Conservation (phyloP, 2,888 invertebrate genomes). For the Galerucella calmariensis region DNA sequence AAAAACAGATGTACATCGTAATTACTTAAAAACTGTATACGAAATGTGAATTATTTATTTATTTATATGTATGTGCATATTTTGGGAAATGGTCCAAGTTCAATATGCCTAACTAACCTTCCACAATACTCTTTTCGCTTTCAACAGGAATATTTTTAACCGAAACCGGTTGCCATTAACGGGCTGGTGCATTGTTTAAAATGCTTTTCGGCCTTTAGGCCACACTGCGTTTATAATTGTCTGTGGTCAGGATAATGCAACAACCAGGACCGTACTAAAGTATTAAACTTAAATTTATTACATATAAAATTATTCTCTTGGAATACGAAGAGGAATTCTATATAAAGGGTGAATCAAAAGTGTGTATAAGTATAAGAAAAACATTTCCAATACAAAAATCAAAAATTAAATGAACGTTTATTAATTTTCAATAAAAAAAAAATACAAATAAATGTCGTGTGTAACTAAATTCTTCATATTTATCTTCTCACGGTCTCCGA, state of each 20-base stretch:
- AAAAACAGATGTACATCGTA: not conserved
- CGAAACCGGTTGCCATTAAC: constrained; percentile 5
- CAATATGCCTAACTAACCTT: constrained; percentile 17
- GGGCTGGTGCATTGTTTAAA: constrained; percentile 29
- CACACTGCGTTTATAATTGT: constrained; percentile 31
- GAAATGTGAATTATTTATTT: constrained; percentile 1
- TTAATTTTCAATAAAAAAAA: no score
- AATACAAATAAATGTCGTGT: no score
- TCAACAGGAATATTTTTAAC: constrained; percentile 24
- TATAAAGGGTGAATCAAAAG: no score
- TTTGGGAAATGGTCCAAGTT: constrained; percentile 17
- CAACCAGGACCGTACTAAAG: constrained; percentile 1
- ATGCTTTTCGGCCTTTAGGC: constrained; percentile 34
- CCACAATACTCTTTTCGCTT: constrained; percentile 28
- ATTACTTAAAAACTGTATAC: not conserved
- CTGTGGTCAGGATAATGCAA: constrained; percentile 29
- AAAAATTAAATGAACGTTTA: no score
- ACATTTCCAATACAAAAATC: no score
- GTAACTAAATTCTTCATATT: not conserved
- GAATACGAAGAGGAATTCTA: no score
- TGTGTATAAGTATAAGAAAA: no score
- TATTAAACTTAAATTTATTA: not conserved
- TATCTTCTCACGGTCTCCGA: constrained; percentile 18
- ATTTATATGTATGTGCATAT: not conserved
- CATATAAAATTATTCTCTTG: not conserved